Conservation (phyloP, 2,113 vertebrate species). For the Proteles cristata region DNA sequence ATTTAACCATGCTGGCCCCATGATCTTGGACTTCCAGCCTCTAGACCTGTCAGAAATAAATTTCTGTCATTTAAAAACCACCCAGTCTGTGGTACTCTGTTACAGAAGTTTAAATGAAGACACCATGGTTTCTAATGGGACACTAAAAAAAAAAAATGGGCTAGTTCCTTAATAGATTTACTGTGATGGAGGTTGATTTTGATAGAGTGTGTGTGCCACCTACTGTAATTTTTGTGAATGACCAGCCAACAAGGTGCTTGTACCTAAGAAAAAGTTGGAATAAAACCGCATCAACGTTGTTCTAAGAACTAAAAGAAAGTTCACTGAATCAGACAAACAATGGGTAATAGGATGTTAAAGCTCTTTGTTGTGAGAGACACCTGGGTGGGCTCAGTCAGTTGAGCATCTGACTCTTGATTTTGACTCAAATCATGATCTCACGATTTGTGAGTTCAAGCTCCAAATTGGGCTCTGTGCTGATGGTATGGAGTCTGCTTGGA, state of each 20-base stretch:
- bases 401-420: too few species aligned
- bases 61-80: neutral
- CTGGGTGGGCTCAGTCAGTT: too few species aligned
- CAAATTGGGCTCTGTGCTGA: too few species aligned
- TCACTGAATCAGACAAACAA: neutral
- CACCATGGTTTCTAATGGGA: neutral
- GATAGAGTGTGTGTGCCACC: conserved; percentile 64
- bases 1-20: neutral
- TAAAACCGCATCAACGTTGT: neutral
- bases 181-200: neutral
- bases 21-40: neutral
- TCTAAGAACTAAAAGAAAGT: neutral
- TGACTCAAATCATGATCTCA: too few species aligned
- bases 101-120: neutral
- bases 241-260: neutral
- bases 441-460: too few species aligned
- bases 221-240: conserved; percentile 47
- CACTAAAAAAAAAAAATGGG: neutral
- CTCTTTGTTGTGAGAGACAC: neutral
- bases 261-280: neutral
- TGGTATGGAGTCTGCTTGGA: too few species aligned
- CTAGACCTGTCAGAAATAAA: neutral
- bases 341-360: neutral
- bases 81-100: neutral
- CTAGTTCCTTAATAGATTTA: neutral